Conservation (phyloP, 2,797 vertebrate species). For the Rhinophrynus dorsalis region DNA sequence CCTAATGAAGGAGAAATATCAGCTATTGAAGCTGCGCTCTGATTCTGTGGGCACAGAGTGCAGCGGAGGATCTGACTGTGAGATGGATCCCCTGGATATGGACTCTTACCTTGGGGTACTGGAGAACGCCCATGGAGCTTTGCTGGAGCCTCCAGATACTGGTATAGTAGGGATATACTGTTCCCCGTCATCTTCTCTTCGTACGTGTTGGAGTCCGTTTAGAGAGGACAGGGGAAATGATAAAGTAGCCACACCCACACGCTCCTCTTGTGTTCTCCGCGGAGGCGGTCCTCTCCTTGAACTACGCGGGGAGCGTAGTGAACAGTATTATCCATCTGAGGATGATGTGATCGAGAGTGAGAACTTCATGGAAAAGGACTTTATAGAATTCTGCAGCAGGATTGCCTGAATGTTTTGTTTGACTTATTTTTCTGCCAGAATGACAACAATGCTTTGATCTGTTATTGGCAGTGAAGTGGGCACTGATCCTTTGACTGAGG, state of each 20-base stretch:
- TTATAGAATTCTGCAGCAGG: constrained; percentile 80
- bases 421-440: too few relatives aligned
- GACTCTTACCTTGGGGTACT: constrained; percentile 83
- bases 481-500: too few relatives aligned
- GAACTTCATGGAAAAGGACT: constrained; percentile 86
- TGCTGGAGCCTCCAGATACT: constrained; percentile 64
- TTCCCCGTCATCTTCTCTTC: not conserved
- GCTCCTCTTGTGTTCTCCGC: not conserved
- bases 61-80: constrained; percentile 77
- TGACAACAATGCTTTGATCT: too few relatives aligned
- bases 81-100: constrained; percentile 83
- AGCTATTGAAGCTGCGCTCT: constrained; percentile 82
- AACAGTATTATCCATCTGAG: constrained; percentile 86
- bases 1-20: constrained; percentile 87
- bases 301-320: constrained; percentile 68
- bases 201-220: not conserved
- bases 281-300: constrained; percentile 16
- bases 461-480: too few relatives aligned
- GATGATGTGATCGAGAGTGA: constrained; percentile 82
- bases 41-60: constrained; percentile 82
- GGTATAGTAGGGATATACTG: not conserved
- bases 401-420: constrained; percentile 51
- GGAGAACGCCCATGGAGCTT: constrained; percentile 83
- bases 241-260: not conserved
- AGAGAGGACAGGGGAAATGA: not conserved